Conservation (phyloP, 1,140 invertebrate genomes). For the Pseudomyrmex dendroicus region DNA sequence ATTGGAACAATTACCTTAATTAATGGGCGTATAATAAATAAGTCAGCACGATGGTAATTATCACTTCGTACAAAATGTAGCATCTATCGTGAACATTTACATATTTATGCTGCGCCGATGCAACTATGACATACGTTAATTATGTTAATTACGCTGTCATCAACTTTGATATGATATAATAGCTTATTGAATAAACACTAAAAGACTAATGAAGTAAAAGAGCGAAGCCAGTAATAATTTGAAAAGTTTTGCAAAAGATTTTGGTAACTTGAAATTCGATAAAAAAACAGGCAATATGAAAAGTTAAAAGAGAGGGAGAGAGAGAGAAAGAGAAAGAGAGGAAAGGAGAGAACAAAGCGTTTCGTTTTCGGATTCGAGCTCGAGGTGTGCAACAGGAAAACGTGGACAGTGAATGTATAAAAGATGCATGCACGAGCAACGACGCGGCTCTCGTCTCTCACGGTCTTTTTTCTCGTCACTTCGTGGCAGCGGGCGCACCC, state of each 20-base stretch:
- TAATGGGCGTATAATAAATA: constrained; percentile 42
- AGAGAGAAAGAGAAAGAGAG: neutral
- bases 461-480: constrained; percentile 50
- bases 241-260: neutral
- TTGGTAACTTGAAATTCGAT: too few relatives aligned
- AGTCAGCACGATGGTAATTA: constrained; percentile 37
- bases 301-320: neutral
- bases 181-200: neutral
- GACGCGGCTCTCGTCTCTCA: constrained; percentile 32
- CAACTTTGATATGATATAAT: constrained; percentile 4
- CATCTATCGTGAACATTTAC: constrained; percentile 45
- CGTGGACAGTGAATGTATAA: constrained; percentile 39
- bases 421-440: constrained; percentile 43
- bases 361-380: constrained; percentile 31
- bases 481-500: constrained; percentile 11
- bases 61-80: constrained; percentile 32
- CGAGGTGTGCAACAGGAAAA: constrained; percentile 3
- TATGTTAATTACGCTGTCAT: constrained; percentile 13
- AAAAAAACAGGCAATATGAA: neutral
- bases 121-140: constrained; percentile 11
- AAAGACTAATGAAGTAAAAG: too few relatives aligned
- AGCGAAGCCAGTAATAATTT: too few relatives aligned
- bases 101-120: constrained; percentile 25
- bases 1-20: constrained; percentile 48
- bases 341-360: neutral